phyloP scores from a whole-genome alignment of 2,888 invertebrate species.

The Leuctra nigra region DNA sequence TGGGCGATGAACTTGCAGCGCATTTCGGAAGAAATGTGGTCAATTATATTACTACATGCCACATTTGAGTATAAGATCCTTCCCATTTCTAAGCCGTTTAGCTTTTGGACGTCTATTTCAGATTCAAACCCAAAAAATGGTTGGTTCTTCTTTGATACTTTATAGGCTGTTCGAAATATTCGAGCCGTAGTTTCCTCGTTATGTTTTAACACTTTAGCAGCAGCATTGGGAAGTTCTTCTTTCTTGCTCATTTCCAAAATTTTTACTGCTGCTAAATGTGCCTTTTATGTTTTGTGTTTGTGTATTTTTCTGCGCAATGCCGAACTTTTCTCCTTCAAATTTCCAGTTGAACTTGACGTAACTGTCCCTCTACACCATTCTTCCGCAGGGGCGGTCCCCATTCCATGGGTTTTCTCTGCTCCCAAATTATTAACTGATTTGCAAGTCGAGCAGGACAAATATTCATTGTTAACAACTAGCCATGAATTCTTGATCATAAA shows the following conservation, averaged over 20 bases:
- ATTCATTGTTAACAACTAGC: background rate
- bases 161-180: constrained; percentile 11
- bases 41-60: constrained; percentile 7
- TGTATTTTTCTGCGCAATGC: background rate
- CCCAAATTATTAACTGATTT: background rate
- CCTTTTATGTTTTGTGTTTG: background rate
- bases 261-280: background rate
- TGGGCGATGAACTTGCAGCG: background rate
- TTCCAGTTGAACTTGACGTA: background rate
- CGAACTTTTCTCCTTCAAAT: too few relatives aligned
- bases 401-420: background rate
- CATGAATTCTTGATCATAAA: background rate
- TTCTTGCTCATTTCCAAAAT: background rate
- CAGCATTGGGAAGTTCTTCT: background rate
- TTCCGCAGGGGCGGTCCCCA: background rate
- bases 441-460: background rate
- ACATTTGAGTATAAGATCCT: constrained; percentile 13
- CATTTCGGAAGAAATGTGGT: constrained; percentile 15
- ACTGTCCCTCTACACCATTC: background rate
- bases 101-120: background rate
- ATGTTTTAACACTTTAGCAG: background rate
- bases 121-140: background rate
- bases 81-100: constrained; percentile 13
- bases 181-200: background rate
- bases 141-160: constrained; percentile 4